Percentiles rank a stretch among this genome's conserved stretches.
Evolutionary conservation across 2,113 vertebrate genomes (phyloP).

Genomic region (Agelaius tricolor): DNA sequence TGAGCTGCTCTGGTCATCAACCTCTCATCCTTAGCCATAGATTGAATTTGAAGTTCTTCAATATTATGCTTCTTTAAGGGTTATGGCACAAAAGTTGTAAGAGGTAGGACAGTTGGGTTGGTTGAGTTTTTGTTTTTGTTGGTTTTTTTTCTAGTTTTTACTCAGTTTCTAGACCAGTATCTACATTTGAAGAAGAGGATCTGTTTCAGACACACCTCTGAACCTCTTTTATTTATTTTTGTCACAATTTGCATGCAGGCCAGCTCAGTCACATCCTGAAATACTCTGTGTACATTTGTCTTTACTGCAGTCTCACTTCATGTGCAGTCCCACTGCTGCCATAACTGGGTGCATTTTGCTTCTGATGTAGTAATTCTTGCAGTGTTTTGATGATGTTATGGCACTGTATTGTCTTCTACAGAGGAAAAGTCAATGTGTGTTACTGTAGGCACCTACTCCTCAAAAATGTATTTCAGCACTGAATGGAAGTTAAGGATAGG

Average conservation of each 20-base stretch:
- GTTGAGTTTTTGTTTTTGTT: background rate
- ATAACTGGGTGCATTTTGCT: background rate
- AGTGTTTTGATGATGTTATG: background rate
- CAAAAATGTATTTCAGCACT: background rate
- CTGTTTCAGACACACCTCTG: background rate
- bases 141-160: background rate
- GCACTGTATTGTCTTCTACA: background rate
- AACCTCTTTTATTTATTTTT: background rate
- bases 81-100: background rate
- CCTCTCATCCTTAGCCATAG: background rate
- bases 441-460: background rate
- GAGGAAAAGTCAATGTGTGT: background rate
- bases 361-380: background rate
- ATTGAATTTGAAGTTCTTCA: background rate
- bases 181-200: background rate
- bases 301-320: background rate
- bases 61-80: background rate
- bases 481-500: background rate
- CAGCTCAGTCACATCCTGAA: background rate
- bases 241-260: background rate
- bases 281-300: background rate
- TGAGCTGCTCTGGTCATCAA: constrained; percentile 17
- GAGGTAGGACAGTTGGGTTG: background rate
- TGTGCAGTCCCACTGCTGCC: background rate
- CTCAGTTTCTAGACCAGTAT: background rate